A percentile compares a stretch with the other conserved stretches of the same genome.
These are phyloP conservation scores for Drosophila littoralis DNA, from an alignment of 1,140 invertebrate genomes.

Conservation along the genomic window DNA sequence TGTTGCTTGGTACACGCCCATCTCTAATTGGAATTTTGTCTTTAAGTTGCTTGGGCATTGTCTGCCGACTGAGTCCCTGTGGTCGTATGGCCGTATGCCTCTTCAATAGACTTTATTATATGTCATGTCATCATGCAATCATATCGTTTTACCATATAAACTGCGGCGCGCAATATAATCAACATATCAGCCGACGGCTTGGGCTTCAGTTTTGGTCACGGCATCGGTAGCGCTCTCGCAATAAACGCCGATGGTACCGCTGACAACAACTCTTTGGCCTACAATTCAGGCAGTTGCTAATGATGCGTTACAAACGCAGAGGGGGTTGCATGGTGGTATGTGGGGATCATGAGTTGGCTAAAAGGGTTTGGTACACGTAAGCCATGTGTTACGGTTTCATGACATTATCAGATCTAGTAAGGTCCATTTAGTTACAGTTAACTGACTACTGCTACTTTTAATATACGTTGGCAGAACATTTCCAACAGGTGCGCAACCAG, in stretches of 20 bases:
- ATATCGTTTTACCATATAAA: slow-evolving; percentile 76
- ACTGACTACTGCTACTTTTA: slow-evolving; percentile 35
- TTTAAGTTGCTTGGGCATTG: neutral
- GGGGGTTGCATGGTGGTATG: neutral
- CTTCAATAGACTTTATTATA: slow-evolving; percentile 38
- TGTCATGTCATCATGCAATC: slow-evolving; percentile 80
- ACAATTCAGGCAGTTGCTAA: slow-evolving; percentile 47
- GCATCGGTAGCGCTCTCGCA: slow-evolving; percentile 1
- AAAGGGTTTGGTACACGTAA: slow-evolving; percentile 52
- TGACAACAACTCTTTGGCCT: slow-evolving; percentile 23
- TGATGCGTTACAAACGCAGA: slow-evolving; percentile 62
- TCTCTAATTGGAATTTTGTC: slow-evolving; percentile 6
- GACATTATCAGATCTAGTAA: slow-evolving; percentile 42
- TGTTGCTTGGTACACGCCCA: neutral
- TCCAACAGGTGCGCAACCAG: slow-evolving; percentile 48
- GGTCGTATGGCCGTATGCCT: slow-evolving; percentile 10
- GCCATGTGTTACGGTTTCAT: slow-evolving; percentile 35
- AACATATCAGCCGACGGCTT: slow-evolving; percentile 43
- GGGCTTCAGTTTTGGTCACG: slow-evolving; percentile 15
- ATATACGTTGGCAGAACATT: neutral
- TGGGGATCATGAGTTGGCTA: slow-evolving; percentile 55
- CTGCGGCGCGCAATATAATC: slow-evolving; percentile 60
- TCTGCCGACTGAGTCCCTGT: neutral
- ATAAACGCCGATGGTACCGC: slow-evolving; percentile 5
- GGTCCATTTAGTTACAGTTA: slow-evolving; percentile 59